A percentile compares a stretch with the other conserved stretches of the same genome.
phyloP scores from a whole-genome alignment of 2,113 vertebrate genomes.

The Urocitellus parryii region DNA sequence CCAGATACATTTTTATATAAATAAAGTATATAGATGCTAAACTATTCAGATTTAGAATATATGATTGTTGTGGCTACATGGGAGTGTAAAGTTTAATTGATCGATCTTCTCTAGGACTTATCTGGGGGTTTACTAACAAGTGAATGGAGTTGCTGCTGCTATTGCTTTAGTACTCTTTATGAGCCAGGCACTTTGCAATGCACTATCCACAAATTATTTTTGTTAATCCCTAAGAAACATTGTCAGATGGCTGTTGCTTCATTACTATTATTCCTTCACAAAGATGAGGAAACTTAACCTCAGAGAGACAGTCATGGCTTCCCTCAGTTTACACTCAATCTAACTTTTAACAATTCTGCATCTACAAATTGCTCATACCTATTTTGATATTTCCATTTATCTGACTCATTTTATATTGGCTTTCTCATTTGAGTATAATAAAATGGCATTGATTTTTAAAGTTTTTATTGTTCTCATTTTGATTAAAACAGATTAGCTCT shows the following conservation, averaged over 20 bases:
- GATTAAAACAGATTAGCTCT: constrained; percentile 31
- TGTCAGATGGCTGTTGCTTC: not conserved
- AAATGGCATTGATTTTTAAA: constrained; percentile 44
- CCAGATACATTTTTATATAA: not conserved
- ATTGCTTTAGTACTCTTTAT: not conserved
- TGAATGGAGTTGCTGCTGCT: not conserved
- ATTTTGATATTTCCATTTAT: constrained; percentile 48
- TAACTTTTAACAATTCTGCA: not conserved
- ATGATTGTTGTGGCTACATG: not conserved
- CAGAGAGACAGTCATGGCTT: not conserved
- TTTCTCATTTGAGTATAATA: not conserved
- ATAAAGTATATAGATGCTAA: not conserved
- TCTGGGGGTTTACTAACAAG: not conserved
- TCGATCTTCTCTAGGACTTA: not conserved
- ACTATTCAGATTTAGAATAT: not conserved
- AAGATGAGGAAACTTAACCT: not conserved
- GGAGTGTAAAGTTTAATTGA: not conserved
- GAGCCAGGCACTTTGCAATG: not conserved
- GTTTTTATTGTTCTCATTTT: constrained; percentile 34
- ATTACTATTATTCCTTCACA: not conserved
- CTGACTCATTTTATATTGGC: constrained; percentile 7
- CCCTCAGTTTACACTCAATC: not conserved
- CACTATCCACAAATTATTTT: not conserved
- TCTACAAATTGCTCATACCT: not conserved
- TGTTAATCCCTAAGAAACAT: not conserved